phyloP scores from a whole-genome alignment of 2,113 vertebrate genomes.

The Mirounga angustirostris region DNA sequence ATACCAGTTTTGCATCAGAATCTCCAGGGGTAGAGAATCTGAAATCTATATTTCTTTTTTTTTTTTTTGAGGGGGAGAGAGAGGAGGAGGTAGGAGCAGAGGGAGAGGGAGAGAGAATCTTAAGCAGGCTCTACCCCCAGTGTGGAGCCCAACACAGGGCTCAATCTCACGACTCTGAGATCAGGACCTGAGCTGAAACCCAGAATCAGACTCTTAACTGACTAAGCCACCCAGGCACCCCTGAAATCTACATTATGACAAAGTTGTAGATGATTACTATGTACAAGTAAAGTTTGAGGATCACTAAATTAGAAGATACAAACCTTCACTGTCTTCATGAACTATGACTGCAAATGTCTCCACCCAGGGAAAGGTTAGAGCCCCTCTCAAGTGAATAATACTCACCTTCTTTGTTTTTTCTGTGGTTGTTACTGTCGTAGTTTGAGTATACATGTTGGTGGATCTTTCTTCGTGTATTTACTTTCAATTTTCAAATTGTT shows the following conservation, averaged over 20 bases:
- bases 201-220: neutral
- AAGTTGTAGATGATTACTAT: neutral
- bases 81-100: neutral
- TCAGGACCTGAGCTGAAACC: neutral
- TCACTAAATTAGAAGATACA: conserved; percentile 47
- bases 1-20: neutral
- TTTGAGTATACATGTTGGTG: neutral
- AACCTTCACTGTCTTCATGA: neutral
- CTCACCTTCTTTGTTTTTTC: neutral
- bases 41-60: neutral
- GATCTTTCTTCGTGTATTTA: neutral
- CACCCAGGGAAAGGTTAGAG: neutral
- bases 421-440: neutral
- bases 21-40: neutral
- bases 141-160: neutral
- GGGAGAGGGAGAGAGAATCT: neutral
- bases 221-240: neutral
- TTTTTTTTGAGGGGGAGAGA: neutral
- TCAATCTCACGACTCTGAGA: neutral
- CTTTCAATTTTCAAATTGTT: conserved; percentile 44
- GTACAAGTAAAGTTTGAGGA: conserved; percentile 28
- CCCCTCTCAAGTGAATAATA: conserved; percentile 16
- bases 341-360: neutral
- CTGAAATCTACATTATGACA: neutral
- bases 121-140: neutral